Base-by-base conservation (phyloP, 1,140 invertebrate genomes). In the Calliopsis andreniformis region DNA sequence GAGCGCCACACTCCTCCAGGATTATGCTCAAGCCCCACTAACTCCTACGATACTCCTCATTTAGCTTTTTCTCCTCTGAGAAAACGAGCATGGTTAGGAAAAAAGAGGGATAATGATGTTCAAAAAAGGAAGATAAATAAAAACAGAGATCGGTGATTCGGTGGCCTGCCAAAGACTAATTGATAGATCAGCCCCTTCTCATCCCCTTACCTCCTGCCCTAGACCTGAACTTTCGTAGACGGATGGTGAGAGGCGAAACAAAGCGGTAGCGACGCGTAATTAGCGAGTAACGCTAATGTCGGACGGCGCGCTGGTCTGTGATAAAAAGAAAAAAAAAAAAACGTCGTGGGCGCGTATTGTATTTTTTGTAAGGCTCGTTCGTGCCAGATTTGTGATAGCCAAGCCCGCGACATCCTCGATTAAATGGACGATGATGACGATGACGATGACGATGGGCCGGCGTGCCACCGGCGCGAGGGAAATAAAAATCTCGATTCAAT, bases 381-480 rank as follows among this genome's bases (percentile, higher is more conserved):
- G 80, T 84, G 90, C 87, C 89, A 89, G 87, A 92, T 92, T 75
- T 92, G 91, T 92, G 91, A 92, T 92, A 92, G 90, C 81, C 88
- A 88, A 88, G 88, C 88, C 90, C 88, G 88, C 87, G 89, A 81
- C 85, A 81, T 86, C 83, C 87, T 84, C 82, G 80, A 79, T 75
- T 75, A 82, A 88, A 88, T 84, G 82, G 71, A 84, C 84, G 82
- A 84, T 42, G 71, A 75, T 49, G 47, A 49, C n/a, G 47, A 49
- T 20, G 47, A 49, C n/a, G 47, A 49, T 20, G 62, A 49, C 18
- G 62, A 69, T 70, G 75, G 80, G 82, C 77, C 79, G 77, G 82
- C 78, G 80, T 78, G 62, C 56, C 79, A 76, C 73, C 66, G 43
- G 53, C 64, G 64, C 53, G 55, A 43, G 63, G 51, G 51, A 75